Evolutionary conservation across 2,888 invertebrate genomes (phyloP).

Genomic region (Sinopyrophorus schimmeli): DNA sequence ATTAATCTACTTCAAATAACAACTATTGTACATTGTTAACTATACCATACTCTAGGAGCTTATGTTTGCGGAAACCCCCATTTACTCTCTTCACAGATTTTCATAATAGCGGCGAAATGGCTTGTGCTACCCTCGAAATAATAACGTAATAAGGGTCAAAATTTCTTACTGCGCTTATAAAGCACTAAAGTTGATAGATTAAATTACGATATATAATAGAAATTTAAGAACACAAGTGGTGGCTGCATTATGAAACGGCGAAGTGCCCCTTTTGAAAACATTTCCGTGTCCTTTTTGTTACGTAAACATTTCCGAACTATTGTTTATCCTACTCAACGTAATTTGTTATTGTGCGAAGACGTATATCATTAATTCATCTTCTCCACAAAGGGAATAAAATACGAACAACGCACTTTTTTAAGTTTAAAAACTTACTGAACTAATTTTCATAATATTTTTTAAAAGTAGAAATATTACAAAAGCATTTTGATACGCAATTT

Average conservation of each 20-base stretch:
- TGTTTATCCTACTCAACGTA: too few relatives aligned
- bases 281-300: slow-evolving; percentile 1
- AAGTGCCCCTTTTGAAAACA: neutral
- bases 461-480: too few relatives aligned
- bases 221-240: slow-evolving; percentile 4
- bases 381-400: too few relatives aligned
- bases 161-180: neutral
- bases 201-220: slow-evolving; percentile 1
- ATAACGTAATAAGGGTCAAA: slow-evolving; percentile 6
- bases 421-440: too few relatives aligned
- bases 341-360: too few relatives aligned
- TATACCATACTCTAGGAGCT: slow-evolving; percentile 3
- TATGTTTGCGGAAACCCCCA: neutral
- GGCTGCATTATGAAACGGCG: too few relatives aligned
- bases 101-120: neutral
- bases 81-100: neutral
- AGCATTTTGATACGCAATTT: too few relatives aligned
- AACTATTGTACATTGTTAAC: slow-evolving; percentile 16
- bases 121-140: slow-evolving; percentile 2
- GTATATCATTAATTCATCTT: too few relatives aligned
- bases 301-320: too few relatives aligned
- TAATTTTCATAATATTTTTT: too few relatives aligned
- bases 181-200: slow-evolving; percentile 6
- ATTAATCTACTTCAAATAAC: slow-evolving; percentile 20
- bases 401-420: too few relatives aligned